A percentile compares a stretch with the other conserved stretches of the same genome.
Conservation (phyloP, 2,888 invertebrate species). For the Sclerodermus sp. region DNA sequence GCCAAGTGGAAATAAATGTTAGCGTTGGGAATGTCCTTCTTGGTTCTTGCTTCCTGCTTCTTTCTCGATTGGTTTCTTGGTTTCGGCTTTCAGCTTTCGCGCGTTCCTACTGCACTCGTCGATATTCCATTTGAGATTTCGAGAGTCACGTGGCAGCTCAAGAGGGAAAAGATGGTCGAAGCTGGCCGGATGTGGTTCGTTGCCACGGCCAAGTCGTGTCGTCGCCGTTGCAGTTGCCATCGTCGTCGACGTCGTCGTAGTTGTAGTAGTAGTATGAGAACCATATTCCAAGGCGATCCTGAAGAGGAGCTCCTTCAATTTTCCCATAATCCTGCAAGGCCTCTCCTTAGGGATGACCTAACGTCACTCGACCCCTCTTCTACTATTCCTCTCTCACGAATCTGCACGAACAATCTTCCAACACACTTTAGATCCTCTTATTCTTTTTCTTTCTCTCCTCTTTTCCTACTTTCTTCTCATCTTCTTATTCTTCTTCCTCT, state of each 20-base stretch:
- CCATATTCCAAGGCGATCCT: slow-evolving; percentile 26
- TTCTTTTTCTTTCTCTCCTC: too few species aligned
- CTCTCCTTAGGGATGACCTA: slow-evolving; percentile 13
- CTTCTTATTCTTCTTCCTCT: background rate
- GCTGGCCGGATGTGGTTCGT: slow-evolving; percentile 11
- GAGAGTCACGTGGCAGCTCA: slow-evolving; percentile 13
- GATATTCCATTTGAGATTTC: slow-evolving; percentile 30
- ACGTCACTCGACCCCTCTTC: slow-evolving; percentile 16
- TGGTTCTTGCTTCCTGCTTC: too few species aligned
- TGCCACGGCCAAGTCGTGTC: slow-evolving; percentile 14
- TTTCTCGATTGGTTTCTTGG: too few species aligned
- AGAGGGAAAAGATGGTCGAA: too few species aligned
- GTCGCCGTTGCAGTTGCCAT: too few species aligned
- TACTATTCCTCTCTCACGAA: background rate
- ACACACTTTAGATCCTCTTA: too few species aligned
- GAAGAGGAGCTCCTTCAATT: slow-evolving; percentile 32
- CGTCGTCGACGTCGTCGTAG: too few species aligned
- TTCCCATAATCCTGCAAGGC: slow-evolving; percentile 37
- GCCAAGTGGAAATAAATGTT: too few species aligned
- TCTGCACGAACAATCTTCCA: too few species aligned
- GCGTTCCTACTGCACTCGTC: slow-evolving; percentile 15
- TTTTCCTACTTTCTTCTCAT: slow-evolving; percentile 4
- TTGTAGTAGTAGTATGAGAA: too few species aligned
- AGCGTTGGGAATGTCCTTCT: too few species aligned
- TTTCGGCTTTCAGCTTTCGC: too few species aligned